A percentile compares a stretch with the other conserved stretches of the same genome.
Conservation (phyloP, 2,797 vertebrate species). For the Toxotes lorentzi region DNA sequence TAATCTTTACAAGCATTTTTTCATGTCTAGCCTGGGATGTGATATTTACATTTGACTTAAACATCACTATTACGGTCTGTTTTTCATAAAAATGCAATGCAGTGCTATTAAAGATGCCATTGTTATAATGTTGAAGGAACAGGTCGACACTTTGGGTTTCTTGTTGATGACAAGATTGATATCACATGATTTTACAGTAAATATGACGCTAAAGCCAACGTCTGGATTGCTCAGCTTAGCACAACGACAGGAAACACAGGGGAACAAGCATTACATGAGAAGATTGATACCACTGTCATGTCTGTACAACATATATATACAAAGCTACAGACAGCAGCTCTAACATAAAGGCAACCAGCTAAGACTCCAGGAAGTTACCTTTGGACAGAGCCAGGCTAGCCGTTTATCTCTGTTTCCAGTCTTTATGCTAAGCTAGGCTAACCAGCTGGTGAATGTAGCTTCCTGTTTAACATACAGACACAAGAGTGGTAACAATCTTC, state of each 20-base stretch:
- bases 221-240: too few relatives aligned
- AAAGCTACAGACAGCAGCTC: background rate
- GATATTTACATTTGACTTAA: slow-evolving; percentile 24
- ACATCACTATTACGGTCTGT: background rate
- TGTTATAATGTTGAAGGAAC: background rate
- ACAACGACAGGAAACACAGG: background rate
- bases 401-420: background rate
- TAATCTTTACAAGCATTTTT: background rate
- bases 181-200: background rate
- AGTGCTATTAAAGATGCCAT: background rate
- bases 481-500: background rate
- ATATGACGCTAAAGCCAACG: too few relatives aligned
- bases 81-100: background rate
- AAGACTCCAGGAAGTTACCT: background rate
- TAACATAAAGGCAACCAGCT: background rate
- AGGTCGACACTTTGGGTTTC: background rate
- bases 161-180: background rate
- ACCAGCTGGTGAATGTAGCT: background rate
- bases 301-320: background rate
- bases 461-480: background rate
- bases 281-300: too few relatives aligned
- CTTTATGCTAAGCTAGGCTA: background rate
- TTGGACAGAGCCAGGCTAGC: background rate
- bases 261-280: background rate
- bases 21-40: background rate